A percentile compares a stretch with the other conserved stretches of the same genome.
These are phyloP conservation scores for Sturnira hondurensis DNA, from an alignment of 2,113 vertebrate genomes.

Conservation along the genomic window DNA sequence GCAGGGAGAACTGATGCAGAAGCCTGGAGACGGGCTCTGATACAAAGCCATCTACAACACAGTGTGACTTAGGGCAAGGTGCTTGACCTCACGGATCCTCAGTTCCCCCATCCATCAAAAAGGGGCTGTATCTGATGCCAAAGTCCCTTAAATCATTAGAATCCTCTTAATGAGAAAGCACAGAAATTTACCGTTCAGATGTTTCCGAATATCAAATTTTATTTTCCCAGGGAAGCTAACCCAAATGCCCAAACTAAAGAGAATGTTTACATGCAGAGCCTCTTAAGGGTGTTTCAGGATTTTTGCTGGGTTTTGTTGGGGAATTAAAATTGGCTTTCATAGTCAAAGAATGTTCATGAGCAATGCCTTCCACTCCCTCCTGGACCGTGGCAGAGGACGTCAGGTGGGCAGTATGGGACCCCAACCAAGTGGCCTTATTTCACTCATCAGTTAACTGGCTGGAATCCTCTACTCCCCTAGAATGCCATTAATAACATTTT, in stretches of 20 bases:
- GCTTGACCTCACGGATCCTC: neutral
- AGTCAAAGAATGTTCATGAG: neutral
- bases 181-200: neutral
- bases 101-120: neutral
- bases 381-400: neutral
- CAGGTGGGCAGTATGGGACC: neutral
- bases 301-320: neutral
- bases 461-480: slow-evolving; percentile 12
- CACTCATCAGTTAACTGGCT: slow-evolving; percentile 13
- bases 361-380: neutral
- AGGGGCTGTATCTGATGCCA: neutral
- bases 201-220: neutral
- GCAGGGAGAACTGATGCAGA: neutral
- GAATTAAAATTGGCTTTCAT: neutral
- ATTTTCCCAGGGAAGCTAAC: neutral
- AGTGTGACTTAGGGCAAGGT: neutral
- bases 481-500: slow-evolving; percentile 46
- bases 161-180: slow-evolving; percentile 5
- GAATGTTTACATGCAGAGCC: neutral
- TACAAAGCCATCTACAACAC: neutral
- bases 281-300: neutral
- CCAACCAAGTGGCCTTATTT: neutral
- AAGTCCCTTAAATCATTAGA: neutral
- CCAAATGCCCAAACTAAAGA: neutral
- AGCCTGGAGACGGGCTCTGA: neutral